These are phyloP conservation scores for Galeopsomyia nigrocyanea DNA, from an alignment of 2,888 invertebrate species.

Conservation along the genomic window DNA sequence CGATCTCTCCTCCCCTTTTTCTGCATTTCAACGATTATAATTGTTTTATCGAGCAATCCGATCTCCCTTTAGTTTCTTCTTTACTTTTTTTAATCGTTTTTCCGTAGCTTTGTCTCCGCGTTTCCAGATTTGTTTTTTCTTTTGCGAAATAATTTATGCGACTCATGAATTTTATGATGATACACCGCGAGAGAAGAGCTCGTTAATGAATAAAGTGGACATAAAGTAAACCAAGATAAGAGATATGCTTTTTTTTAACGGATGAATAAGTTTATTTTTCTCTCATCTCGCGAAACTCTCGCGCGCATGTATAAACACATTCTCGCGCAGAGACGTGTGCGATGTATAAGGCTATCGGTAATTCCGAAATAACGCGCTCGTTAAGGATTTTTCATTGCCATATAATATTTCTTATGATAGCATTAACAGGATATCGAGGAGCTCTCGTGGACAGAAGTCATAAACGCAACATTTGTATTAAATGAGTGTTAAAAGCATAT, in stretches of 20 bases:
- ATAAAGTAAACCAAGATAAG: constrained; percentile 41
- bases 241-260: constrained; percentile 35
- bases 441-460: constrained; percentile 19
- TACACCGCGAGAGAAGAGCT: constrained; percentile 35
- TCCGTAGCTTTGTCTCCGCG: constrained; percentile 13
- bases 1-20: constrained; percentile 39
- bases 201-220: constrained; percentile 46
- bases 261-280: constrained; percentile 31
- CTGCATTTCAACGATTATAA: constrained; percentile 61
- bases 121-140: neutral
- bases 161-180: constrained; percentile 48
- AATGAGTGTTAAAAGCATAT: constrained; percentile 34
- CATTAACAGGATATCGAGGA: constrained; percentile 22
- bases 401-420: constrained; percentile 41
- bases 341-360: neutral
- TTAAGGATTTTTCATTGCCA: constrained; percentile 42
- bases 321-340: too few species aligned
- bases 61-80: neutral
- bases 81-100: neutral
- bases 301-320: neutral
- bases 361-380: constrained; percentile 21
- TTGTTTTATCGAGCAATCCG: constrained; percentile 64
- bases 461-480: constrained; percentile 42
- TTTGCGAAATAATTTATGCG: constrained; percentile 43
- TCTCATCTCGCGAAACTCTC: constrained; percentile 34